Evolutionary conservation across 2,888 invertebrate species (phyloP).

Genomic region (Phlogophora meticulosa): DNA sequence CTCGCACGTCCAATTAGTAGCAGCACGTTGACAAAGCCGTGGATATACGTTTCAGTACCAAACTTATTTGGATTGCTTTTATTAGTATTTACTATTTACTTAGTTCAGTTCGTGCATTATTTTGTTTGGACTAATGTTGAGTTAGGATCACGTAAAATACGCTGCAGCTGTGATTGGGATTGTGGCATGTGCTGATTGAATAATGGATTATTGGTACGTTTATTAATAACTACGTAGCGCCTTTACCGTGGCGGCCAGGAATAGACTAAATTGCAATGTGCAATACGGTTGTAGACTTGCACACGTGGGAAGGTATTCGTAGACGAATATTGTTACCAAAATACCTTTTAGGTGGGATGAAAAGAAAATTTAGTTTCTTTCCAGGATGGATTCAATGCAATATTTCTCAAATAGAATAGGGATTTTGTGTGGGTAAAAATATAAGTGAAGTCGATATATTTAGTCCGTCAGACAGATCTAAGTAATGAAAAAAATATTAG

Average conservation of each 20-base stretch:
- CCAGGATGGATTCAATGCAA: too few relatives aligned
- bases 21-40: conserved; percentile 44
- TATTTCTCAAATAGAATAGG: too few relatives aligned
- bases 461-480: too few relatives aligned
- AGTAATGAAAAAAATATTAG: too few relatives aligned
- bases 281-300: not conserved
- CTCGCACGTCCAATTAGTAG: conserved; percentile 42
- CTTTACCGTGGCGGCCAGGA: not conserved
- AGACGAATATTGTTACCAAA: too few relatives aligned
- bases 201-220: conserved; percentile 6
- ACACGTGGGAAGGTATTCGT: not conserved
- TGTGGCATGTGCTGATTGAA: conserved; percentile 13
- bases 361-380: too few relatives aligned
- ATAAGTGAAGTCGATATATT: too few relatives aligned
- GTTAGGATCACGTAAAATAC: conserved; percentile 44
- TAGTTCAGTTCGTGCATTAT: conserved; percentile 24
- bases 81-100: conserved; percentile 46
- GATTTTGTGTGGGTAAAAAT: too few relatives aligned
- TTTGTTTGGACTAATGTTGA: conserved; percentile 35
- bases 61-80: conserved; percentile 57
- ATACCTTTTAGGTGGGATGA: too few relatives aligned
- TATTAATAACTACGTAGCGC: not conserved
- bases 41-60: conserved; percentile 30
- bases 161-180: conserved; percentile 43
- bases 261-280: not conserved